Evolutionary conservation across 2,888 invertebrate species (phyloP).

Genomic region (Harpalus rufipes): DNA sequence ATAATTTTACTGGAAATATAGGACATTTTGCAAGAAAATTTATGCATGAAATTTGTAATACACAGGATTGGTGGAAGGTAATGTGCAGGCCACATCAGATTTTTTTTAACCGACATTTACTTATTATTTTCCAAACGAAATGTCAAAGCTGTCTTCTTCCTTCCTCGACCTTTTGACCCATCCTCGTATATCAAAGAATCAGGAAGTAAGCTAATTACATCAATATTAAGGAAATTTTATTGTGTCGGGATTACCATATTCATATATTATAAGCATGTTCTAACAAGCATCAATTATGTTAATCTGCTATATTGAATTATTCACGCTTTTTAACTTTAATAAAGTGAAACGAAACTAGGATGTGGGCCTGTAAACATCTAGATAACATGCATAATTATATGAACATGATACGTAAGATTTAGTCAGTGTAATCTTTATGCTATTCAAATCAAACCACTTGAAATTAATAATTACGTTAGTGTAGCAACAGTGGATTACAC

Average conservation of each 20-base stretch:
- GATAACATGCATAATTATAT: conserved; percentile 12
- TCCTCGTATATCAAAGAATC: background rate
- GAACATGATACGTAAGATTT: background rate
- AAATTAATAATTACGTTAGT: background rate
- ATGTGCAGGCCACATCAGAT: too few species aligned
- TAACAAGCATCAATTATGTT: conserved; percentile 33
- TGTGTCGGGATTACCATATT: background rate
- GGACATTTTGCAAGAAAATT: too few species aligned
- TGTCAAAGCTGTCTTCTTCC: too few species aligned
- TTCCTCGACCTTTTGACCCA: too few species aligned
- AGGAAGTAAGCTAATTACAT: conserved; percentile 6
- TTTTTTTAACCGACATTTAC: too few species aligned
- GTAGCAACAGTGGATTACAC: background rate
- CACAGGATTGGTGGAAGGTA: too few species aligned
- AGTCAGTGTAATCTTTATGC: background rate
- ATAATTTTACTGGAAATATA: too few species aligned
- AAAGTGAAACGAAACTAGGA: conserved; percentile 15
- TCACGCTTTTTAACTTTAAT: conserved; percentile 46
- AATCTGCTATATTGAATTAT: conserved; percentile 36
- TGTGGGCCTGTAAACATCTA: conserved; percentile 7
- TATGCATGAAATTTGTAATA: too few species aligned
- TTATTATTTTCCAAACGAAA: too few species aligned
- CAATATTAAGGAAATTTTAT: background rate
- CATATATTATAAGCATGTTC: background rate
- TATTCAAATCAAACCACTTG: background rate